Evolutionary conservation across 2,888 invertebrate genomes (phyloP).

Genomic region (Coelinius sp.): DNA sequence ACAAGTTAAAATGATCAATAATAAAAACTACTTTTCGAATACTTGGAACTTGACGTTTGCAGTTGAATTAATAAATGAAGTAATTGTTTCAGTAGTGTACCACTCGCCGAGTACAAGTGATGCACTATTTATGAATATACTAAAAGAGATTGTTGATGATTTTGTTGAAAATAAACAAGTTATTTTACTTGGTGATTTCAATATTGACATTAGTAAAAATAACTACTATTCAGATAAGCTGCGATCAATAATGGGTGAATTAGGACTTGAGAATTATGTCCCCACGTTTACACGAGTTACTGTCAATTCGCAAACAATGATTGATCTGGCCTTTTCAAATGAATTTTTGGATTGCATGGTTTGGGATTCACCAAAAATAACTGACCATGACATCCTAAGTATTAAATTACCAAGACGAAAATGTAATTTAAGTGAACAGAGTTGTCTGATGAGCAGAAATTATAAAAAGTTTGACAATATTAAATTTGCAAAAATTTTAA

Average conservation of each 20-base stretch:
- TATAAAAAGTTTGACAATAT: conserved; percentile 21
- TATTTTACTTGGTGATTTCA: not conserved
- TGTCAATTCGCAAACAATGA: conserved; percentile 33
- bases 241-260: conserved; percentile 28
- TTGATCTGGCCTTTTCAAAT: conserved; percentile 34
- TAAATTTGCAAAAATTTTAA: conserved; percentile 28
- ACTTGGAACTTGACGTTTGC: conserved; percentile 36
- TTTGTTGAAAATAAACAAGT: conserved; percentile 11
- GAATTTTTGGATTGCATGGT: conserved; percentile 23
- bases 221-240: conserved; percentile 28
- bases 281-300: conserved; percentile 27
- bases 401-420: conserved; percentile 25
- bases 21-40: conserved; percentile 30
- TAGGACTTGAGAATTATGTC: conserved; percentile 33
- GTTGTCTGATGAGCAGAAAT: conserved; percentile 25
- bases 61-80: conserved; percentile 16
- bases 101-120: conserved; percentile 29
- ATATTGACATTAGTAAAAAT: conserved; percentile 29
- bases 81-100: conserved; percentile 23
- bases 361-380: conserved; percentile 33
- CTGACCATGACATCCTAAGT: conserved; percentile 33
- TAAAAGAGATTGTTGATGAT: conserved; percentile 25
- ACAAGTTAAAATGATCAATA: conserved; percentile 33
- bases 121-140: conserved; percentile 16
- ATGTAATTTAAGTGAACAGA: not conserved